Base-by-base conservation (phyloP, 2,113 vertebrate species). In the Sebastes fasciatus region DNA sequence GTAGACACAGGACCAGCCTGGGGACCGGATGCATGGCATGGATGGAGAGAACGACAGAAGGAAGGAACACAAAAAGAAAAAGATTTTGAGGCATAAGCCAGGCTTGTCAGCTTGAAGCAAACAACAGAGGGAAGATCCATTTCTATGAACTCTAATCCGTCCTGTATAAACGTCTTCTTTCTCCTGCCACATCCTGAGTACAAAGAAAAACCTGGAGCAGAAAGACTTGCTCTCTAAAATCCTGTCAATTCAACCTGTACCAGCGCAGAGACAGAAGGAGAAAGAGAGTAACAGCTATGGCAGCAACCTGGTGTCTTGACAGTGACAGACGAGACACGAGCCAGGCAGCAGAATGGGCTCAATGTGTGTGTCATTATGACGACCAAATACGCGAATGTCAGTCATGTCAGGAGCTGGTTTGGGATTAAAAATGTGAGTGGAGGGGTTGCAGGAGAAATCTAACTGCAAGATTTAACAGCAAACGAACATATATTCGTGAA, bases 1-100 rank as follows among this genome's bases (percentile, higher is more conserved):
- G 88, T 82, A 72, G 89, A 89, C 76, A 51, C 52, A 21, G 21
- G 64, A 84, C 54, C 70, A 81, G 80, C 69, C 88, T 58, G 67
- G 85, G 78, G 86, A 81, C 51, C 8, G 71, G 69, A 65, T 58
- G 75, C 63, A 84, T 77, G 65, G 83, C 60, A 84, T 43, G n/a
- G 82, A 86, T 14, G 45, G 70, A 82, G 43, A 55, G 74, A 48
- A 46, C 43, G 65, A 70, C 5, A 46, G 51, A 65, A 40, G 48
- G 63, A 60, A 40, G 80, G 57, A 52, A 19, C 19, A 64, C 19
- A 60, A 46, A 68, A 57, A 51, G 74, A 17, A 55, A 40, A 9
- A 40, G 80, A 74, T 49, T 21, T 57, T 6, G 74, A 79, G 72
- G 58, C 54, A 52, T 68, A 74, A 75, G 63, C 76, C 69, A 43